These are phyloP conservation scores for Stegophylla sp. DNA, from an alignment of 2,888 invertebrate genomes.

Conservation along the genomic window DNA sequence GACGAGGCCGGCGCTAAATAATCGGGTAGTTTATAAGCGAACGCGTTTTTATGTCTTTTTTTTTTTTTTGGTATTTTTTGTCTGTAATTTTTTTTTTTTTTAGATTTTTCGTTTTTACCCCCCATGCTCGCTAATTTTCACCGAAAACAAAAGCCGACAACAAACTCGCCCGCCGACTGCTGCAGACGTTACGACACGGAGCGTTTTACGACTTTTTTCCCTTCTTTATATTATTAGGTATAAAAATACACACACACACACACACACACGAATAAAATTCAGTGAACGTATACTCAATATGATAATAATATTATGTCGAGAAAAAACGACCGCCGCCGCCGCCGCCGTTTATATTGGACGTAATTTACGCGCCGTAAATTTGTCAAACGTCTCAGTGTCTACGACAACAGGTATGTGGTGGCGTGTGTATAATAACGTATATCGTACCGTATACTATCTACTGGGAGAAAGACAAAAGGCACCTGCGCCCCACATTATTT, in stretches of 20 bases:
- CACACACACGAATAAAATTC: no score
- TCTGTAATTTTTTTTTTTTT: no score
- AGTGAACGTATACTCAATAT: no score
- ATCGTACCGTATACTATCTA: background rate
- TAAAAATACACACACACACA: no score
- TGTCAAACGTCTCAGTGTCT: conserved; percentile 25
- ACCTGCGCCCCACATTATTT: background rate
- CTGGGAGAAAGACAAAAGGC: background rate
- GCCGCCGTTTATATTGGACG: conserved; percentile 13
- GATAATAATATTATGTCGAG: no score
- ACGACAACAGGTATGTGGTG: background rate
- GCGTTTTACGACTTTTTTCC: conserved; percentile 31
- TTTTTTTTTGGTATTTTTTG: no score
- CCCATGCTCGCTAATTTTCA: conserved; percentile 32
- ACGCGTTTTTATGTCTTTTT: background rate
- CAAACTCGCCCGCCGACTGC: background rate
- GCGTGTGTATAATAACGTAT: background rate
- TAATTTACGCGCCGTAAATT: conserved; percentile 56
- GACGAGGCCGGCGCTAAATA: background rate
- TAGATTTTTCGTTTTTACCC: no score
- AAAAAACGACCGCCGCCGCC: no score
- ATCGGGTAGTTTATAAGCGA: background rate
- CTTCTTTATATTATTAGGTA: no score
- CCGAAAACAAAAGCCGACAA: conserved; percentile 22
- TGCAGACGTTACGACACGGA: conserved; percentile 6